A percentile compares a stretch with the other conserved stretches of the same genome.
Evolutionary conservation across 2,797 vertebrate genomes (phyloP).

Genomic region (Leptoclinus maculatus): DNA sequence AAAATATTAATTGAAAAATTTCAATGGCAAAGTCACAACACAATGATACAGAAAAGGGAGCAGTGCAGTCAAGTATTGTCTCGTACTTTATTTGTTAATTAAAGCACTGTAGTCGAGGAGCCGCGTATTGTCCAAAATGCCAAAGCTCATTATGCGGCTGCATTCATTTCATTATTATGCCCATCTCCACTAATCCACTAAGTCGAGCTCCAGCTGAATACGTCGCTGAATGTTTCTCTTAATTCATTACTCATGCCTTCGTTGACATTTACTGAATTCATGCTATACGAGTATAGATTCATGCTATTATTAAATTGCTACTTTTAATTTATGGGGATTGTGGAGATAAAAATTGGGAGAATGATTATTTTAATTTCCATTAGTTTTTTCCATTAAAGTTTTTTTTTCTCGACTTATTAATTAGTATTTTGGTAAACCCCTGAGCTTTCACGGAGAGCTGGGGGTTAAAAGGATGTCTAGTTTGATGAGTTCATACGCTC

Average conservation of each 20-base stretch:
- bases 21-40: conserved; percentile 29
- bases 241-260: conserved; percentile 51
- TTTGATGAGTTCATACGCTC: not conserved
- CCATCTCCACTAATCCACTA: conserved; percentile 64
- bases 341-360: conserved; percentile 4
- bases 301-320: conserved; percentile 39
- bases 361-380: not conserved
- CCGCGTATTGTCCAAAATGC: conserved; percentile 61
- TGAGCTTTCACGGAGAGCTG: not conserved
- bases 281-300: conserved; percentile 39
- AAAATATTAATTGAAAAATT: conserved; percentile 54
- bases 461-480: not conserved
- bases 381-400: not conserved
- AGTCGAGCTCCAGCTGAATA: conserved; percentile 56
- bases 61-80: conserved; percentile 38
- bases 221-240: conserved; percentile 53
- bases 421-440: not conserved
- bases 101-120: conserved; percentile 47
- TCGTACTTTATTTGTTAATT: conserved; percentile 55
- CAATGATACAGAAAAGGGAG: conserved; percentile 21
- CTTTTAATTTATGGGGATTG: conserved; percentile 36
- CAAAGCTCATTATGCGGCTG: conserved; percentile 61
- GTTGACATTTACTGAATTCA: conserved; percentile 57
- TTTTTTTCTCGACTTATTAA: not conserved
- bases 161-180: conserved; percentile 73